These are phyloP conservation scores for Piscicola geometra DNA, from an alignment of 2,888 invertebrate species.

Conservation along the genomic window DNA sequence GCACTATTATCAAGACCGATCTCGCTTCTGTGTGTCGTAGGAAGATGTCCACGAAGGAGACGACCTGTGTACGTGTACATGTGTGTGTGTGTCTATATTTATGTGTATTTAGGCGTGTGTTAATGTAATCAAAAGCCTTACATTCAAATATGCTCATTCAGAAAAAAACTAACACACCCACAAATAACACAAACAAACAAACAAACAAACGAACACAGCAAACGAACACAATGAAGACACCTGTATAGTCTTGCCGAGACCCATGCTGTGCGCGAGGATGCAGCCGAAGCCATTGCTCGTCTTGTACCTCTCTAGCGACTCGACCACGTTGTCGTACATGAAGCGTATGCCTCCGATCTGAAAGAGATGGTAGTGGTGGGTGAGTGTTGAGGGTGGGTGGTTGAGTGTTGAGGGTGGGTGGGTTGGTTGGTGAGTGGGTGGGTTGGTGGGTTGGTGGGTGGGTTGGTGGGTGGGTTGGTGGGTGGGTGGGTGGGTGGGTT, in stretches of 20 bases:
- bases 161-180: too few species aligned
- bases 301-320: conserved; percentile 80
- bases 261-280: conserved; percentile 97
- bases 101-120: too few species aligned
- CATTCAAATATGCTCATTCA: neutral
- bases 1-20: conserved; percentile 90
- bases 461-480: too few species aligned
- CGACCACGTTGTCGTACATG: conserved; percentile 92
- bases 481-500: too few species aligned
- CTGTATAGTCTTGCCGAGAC: conserved; percentile 89
- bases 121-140: too few species aligned
- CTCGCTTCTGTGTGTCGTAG: conserved; percentile 80
- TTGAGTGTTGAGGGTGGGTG: too few species aligned
- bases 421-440: too few species aligned
- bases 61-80: conserved; percentile 69
- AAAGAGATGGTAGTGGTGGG: neutral
- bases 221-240: too few species aligned
- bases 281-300: conserved; percentile 87
- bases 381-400: too few species aligned
- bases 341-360: conserved; percentile 89
- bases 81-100: too few species aligned
- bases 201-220: too few species aligned
- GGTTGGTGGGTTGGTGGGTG: too few species aligned
- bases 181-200: conserved; percentile 28
- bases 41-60: conserved; percentile 93